phyloP scores from a whole-genome alignment of 1,140 invertebrate species.

The Hermatobates lingyangjiaoensis region DNA sequence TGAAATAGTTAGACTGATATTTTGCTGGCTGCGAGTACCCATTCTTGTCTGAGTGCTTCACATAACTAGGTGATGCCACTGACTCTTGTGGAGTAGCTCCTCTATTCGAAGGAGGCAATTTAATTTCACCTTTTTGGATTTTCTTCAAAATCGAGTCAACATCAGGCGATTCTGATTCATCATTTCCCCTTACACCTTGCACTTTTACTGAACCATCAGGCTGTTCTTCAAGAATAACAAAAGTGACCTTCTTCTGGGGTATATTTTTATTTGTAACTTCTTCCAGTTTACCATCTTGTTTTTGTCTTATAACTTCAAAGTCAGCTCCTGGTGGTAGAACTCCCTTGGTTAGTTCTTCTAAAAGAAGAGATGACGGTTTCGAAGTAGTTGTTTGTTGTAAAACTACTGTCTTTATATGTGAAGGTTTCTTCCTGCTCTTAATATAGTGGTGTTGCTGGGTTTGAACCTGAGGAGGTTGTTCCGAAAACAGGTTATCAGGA shows the following conservation, averaged over 20 bases:
- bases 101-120: conserved; percentile 41
- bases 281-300: conserved; percentile 46
- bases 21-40: conserved; percentile 11
- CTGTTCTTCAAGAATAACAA: conserved; percentile 67
- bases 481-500: background rate
- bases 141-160: conserved; percentile 60
- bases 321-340: conserved; percentile 53
- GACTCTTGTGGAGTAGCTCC: conserved; percentile 11
- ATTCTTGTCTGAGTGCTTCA: conserved; percentile 20
- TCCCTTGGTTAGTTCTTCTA: conserved; percentile 56
- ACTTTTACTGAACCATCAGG: conserved; percentile 64
- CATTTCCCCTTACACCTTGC: conserved; percentile 50
- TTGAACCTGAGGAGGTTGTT: conserved; percentile 5
- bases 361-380: conserved; percentile 31
- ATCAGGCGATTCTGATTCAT: conserved; percentile 39
- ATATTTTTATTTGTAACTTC: conserved; percentile 40
- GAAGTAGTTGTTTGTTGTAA: conserved; percentile 21
- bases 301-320: conserved; percentile 54
- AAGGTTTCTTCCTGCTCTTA: conserved; percentile 9
- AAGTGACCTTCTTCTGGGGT: conserved; percentile 63
- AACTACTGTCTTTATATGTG: conserved; percentile 17
- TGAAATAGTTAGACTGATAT: conserved; percentile 2
- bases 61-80: conserved; percentile 7
- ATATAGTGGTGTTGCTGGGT: too few species aligned
- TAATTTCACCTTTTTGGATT: conserved; percentile 60